Percentiles rank a stretch among this genome's conserved stretches.
These are phyloP conservation scores for Drosophila mimica DNA, from an alignment of 2,888 invertebrate genomes.

Conservation along the genomic window DNA sequence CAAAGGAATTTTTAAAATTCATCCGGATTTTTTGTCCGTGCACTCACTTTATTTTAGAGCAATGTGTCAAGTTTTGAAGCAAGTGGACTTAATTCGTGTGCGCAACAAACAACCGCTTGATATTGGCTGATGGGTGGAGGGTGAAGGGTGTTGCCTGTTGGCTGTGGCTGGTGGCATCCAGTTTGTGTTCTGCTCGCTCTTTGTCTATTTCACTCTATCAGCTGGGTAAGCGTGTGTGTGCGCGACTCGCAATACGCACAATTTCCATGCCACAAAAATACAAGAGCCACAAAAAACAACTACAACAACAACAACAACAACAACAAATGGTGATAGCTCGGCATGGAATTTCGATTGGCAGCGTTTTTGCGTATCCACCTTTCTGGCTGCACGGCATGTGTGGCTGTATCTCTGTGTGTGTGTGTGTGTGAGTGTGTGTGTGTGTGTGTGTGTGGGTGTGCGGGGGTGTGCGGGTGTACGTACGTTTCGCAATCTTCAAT, in stretches of 20 bases:
- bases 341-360: slow-evolving; percentile 72
- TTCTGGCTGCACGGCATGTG: slow-evolving; percentile 46
- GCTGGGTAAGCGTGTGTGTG: slow-evolving; percentile 28
- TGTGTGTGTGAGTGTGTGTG: not conserved
- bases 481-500: slow-evolving; percentile 77
- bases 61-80: slow-evolving; percentile 66
- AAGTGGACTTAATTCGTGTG: slow-evolving; percentile 75
- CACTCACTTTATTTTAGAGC: slow-evolving; percentile 73
- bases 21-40: not conserved
- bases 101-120: slow-evolving; percentile 20
- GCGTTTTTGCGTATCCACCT: slow-evolving; percentile 80
- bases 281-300: slow-evolving; percentile 20
- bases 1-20: not conserved
- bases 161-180: not conserved
- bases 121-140: not conserved
- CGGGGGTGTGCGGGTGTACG: slow-evolving; percentile 16
- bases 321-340: slow-evolving; percentile 17
- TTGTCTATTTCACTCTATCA: slow-evolving; percentile 40
- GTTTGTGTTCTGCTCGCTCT: not conserved
- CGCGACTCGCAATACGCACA: slow-evolving; percentile 33
- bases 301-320: slow-evolving; percentile 1
- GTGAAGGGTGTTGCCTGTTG: not conserved
- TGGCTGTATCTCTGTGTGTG: slow-evolving; percentile 13
- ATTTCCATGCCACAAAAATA: slow-evolving; percentile 26
- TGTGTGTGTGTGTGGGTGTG: not conserved